These are phyloP conservation scores for Girardinichthys multiradiatus DNA, from an alignment of 2,113 vertebrate genomes.

Conservation along the genomic window DNA sequence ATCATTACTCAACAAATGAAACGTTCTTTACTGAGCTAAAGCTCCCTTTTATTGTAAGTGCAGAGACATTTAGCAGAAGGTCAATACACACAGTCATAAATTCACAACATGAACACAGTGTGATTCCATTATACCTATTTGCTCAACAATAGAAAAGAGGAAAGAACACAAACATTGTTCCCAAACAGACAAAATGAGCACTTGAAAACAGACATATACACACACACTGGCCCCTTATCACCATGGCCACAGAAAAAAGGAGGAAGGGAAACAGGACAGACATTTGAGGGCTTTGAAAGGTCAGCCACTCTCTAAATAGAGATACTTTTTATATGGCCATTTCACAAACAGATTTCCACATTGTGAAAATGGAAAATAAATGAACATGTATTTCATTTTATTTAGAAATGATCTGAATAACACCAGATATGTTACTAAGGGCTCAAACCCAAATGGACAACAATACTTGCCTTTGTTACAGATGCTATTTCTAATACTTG, in stretches of 20 bases:
- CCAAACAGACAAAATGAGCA: constrained; percentile 31
- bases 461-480: neutral
- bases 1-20: neutral
- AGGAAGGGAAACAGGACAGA: constrained; percentile 49
- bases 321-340: constrained; percentile 37
- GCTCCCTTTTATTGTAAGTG: constrained; percentile 32
- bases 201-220: constrained; percentile 12
- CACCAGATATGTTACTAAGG: neutral
- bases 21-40: constrained; percentile 4
- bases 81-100: constrained; percentile 38
- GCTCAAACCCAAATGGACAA: neutral
- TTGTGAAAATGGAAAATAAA: constrained; percentile 34
- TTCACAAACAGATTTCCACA: constrained; percentile 42
- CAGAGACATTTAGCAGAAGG: constrained; percentile 62
- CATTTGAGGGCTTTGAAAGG: constrained; percentile 54
- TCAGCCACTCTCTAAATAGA: constrained; percentile 51
- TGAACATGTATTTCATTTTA: constrained; percentile 22
- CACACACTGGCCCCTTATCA: constrained; percentile 58
- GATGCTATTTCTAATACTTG: neutral
- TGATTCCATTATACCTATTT: constrained; percentile 62
- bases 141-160: constrained; percentile 34
- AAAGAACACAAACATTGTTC: constrained; percentile 33
- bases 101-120: constrained; percentile 36
- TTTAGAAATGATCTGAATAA: constrained; percentile 27
- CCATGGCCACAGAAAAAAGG: constrained; percentile 60